phyloP scores from a whole-genome alignment of 2,113 vertebrate genomes.

The Labeo catla region DNA sequence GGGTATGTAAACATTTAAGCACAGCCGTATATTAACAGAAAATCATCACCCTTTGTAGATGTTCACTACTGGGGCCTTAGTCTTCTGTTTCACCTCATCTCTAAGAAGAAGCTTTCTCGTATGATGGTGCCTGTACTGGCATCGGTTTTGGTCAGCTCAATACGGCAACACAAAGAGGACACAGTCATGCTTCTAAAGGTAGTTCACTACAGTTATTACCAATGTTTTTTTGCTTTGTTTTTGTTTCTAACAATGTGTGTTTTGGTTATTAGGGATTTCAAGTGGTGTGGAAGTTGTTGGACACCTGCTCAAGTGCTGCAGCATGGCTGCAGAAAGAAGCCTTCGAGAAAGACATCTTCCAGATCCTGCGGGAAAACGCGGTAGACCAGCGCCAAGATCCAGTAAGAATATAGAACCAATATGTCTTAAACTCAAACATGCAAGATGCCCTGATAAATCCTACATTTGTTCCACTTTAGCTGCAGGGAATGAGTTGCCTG shows the following conservation, averaged over 20 bases:
- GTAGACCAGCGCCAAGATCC: slow-evolving; percentile 73
- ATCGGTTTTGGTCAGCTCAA: slow-evolving; percentile 81
- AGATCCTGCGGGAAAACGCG: slow-evolving; percentile 79
- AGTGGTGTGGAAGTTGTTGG: slow-evolving; percentile 82
- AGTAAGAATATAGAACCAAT: slow-evolving; percentile 65
- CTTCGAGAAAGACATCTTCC: slow-evolving; percentile 88
- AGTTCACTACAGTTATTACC: neutral
- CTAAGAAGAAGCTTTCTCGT: slow-evolving; percentile 84
- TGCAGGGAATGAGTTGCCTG: slow-evolving; percentile 83
- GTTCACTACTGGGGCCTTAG: slow-evolving; percentile 89
- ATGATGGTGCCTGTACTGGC: slow-evolving; percentile 84
- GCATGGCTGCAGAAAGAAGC: slow-evolving; percentile 82
- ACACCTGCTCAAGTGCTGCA: slow-evolving; percentile 81
- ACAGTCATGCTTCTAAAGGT: slow-evolving; percentile 85
- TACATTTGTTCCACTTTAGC: slow-evolving; percentile 67
- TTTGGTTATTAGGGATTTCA: slow-evolving; percentile 81
- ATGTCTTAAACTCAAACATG: neutral
- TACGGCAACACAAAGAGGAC: slow-evolving; percentile 81
- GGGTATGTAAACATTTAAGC: neutral
- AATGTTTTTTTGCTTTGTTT: neutral
- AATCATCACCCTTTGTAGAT: slow-evolving; percentile 73
- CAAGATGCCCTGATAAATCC: neutral
- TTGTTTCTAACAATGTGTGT: neutral
- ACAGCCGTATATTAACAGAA: neutral
- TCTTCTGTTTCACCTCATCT: slow-evolving; percentile 82